Evolutionary conservation across 2,888 invertebrate species (phyloP).

Genomic region (Drosophila nigricruria): DNA sequence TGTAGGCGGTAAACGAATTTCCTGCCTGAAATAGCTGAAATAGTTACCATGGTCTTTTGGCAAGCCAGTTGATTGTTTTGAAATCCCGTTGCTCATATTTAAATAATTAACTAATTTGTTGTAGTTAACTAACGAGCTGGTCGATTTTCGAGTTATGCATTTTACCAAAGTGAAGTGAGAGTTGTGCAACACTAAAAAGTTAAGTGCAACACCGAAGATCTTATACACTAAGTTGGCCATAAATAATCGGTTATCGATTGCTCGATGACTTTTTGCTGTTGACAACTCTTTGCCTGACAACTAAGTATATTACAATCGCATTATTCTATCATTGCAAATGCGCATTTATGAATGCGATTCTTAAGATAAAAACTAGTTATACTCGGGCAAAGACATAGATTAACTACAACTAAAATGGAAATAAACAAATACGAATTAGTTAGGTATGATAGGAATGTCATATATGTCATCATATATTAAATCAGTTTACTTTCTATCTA

Average conservation of each 20-base stretch:
- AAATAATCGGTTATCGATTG: neutral
- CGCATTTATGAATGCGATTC: neutral
- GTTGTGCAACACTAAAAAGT: constrained; percentile 11
- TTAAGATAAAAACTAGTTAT: neutral
- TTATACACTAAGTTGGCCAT: neutral
- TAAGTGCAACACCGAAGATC: constrained; percentile 3
- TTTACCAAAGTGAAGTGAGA: constrained; percentile 8
- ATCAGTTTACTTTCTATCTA: no score
- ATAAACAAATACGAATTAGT: neutral
- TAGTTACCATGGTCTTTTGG: constrained; percentile 2
- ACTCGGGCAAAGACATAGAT: neutral
- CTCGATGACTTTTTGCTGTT: neutral
- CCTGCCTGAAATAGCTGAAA: neutral
- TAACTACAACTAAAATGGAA: neutral
- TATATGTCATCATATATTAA: no score
- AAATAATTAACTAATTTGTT: constrained; percentile 25
- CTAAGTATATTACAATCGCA: neutral
- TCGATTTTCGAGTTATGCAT: constrained; percentile 14
- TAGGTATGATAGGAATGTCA: neutral
- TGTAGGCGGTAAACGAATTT: constrained; percentile 14
- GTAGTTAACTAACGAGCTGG: constrained; percentile 7
- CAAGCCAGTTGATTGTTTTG: constrained; percentile 17
- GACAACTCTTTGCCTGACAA: neutral
- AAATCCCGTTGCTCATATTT: constrained; percentile 16
- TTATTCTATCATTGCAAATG: neutral